Evolutionary conservation across 2,797 vertebrate genomes (phyloP).

Genomic region (Sebastes miniatus): DNA sequence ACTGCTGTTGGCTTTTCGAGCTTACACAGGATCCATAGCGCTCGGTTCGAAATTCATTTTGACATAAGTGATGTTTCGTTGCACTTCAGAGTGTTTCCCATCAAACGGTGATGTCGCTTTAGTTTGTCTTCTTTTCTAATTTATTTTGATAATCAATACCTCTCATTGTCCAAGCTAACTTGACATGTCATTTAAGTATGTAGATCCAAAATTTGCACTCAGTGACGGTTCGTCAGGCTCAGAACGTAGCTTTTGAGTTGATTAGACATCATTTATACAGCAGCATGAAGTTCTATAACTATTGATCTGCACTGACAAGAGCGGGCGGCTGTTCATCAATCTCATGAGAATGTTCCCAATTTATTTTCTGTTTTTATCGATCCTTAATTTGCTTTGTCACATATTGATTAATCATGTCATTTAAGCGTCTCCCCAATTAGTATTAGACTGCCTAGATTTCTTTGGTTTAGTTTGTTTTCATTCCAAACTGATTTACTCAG

Average conservation of each 20-base stretch:
- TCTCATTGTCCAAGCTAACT: background rate
- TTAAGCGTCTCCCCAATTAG: background rate
- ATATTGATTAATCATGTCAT: slow-evolving; percentile 23
- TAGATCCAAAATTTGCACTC: background rate
- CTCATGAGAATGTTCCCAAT: slow-evolving; percentile 11
- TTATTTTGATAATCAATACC: background rate
- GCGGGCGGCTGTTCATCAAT: slow-evolving; percentile 2
- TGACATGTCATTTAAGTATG: background rate
- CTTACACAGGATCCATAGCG: background rate
- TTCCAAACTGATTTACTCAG: background rate
- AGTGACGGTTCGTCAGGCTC: background rate
- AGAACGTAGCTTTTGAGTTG: background rate
- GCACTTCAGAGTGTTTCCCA: background rate
- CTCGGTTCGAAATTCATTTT: background rate
- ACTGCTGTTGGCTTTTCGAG: background rate
- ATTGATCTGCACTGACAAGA: slow-evolving; percentile 16
- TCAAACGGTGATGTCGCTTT: background rate
- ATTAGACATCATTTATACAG: slow-evolving; percentile 4
- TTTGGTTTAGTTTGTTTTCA: slow-evolving; percentile 1
- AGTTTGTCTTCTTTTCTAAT: slow-evolving; percentile 1
- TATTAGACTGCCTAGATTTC: background rate
- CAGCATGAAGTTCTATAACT: background rate
- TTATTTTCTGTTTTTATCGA: slow-evolving; percentile 13
- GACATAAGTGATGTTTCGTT: background rate
- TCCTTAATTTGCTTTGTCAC: slow-evolving; percentile 15